These are phyloP conservation scores for Portevinia maculata DNA, from an alignment of 2,888 invertebrate genomes.

Conservation along the genomic window DNA sequence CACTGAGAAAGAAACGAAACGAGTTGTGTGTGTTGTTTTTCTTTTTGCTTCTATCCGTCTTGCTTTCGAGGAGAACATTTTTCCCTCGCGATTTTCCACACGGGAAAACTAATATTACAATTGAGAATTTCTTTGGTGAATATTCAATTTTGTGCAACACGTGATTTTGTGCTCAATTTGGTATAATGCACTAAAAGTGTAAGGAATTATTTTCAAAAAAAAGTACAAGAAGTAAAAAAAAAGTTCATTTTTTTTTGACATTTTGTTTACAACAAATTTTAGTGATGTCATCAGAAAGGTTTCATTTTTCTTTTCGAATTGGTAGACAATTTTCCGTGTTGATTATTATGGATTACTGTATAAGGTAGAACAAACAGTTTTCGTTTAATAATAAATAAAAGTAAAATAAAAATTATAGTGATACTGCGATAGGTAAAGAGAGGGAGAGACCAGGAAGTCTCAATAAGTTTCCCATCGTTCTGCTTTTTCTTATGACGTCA, in stretches of 20 bases:
- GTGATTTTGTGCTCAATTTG: slow-evolving; percentile 57
- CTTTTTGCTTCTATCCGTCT: slow-evolving; percentile 59
- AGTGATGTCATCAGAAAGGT: slow-evolving; percentile 83
- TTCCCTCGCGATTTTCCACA: slow-evolving; percentile 69
- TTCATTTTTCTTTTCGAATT: slow-evolving; percentile 61
- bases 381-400: slow-evolving; percentile 5
- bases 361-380: slow-evolving; percentile 29
- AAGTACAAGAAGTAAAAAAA: slow-evolving; percentile 39
- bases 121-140: slow-evolving; percentile 42
- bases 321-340: slow-evolving; percentile 56
- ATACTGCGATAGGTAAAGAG: slow-evolving; percentile 28
- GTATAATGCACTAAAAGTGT: slow-evolving; percentile 65
- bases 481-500: slow-evolving; percentile 71
- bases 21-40: slow-evolving; percentile 55
- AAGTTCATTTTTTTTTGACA: slow-evolving; percentile 70
- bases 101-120: slow-evolving; percentile 51
- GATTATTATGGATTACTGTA: slow-evolving; percentile 40
- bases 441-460: slow-evolving; percentile 60
- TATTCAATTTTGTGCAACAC: slow-evolving; percentile 68
- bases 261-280: slow-evolving; percentile 83
- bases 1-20: slow-evolving; percentile 38
- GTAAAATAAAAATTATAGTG: neutral
- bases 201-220: slow-evolving; percentile 52
- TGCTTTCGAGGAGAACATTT: slow-evolving; percentile 62
- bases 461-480: slow-evolving; percentile 63